Percentiles rank a stretch among this genome's conserved stretches.
phyloP scores from a whole-genome alignment of 2,888 invertebrate species.

The Nemapogon koenigi region DNA sequence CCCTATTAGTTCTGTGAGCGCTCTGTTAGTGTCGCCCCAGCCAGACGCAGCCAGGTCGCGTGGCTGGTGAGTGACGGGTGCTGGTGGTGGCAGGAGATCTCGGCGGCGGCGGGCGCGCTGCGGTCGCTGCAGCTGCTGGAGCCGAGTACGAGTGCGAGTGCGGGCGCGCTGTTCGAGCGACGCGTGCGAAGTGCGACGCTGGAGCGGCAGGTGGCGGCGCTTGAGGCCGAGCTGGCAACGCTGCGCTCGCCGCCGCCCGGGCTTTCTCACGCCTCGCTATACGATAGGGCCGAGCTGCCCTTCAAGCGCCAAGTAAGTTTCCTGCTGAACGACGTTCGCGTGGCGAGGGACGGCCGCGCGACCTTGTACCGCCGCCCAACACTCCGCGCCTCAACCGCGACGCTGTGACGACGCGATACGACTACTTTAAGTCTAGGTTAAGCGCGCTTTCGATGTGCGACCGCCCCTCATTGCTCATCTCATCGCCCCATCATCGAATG shows the following conservation, averaged over 20 bases:
- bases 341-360: constrained; percentile 73
- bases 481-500: constrained; percentile 21
- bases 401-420: constrained; percentile 21
- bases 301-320: constrained; percentile 87
- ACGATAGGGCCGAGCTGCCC: constrained; percentile 62
- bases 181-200: constrained; percentile 82
- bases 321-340: constrained; percentile 80
- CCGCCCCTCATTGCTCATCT: constrained; percentile 35
- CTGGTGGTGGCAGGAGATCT: constrained; percentile 72
- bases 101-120: constrained; percentile 84
- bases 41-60: constrained; percentile 24
- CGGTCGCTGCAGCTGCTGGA: constrained; percentile 85
- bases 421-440: constrained; percentile 53
- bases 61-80: constrained; percentile 36
- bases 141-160: constrained; percentile 71
- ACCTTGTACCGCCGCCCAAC: constrained; percentile 24
- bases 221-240: constrained; percentile 76
- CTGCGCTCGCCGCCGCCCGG: constrained; percentile 54
- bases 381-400: constrained; percentile 15
- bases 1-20: constrained; percentile 55
- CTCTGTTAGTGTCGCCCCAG: constrained; percentile 44
- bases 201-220: constrained; percentile 82
- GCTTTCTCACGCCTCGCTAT: constrained; percentile 64
- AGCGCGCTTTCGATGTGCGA: constrained; percentile 56
- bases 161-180: constrained; percentile 61